These are phyloP conservation scores for Chrysaora quinquecirrha DNA, from an alignment of 30 jellyfish, hydroid and myxozoan genomes.

Conservation along the genomic window DNA sequence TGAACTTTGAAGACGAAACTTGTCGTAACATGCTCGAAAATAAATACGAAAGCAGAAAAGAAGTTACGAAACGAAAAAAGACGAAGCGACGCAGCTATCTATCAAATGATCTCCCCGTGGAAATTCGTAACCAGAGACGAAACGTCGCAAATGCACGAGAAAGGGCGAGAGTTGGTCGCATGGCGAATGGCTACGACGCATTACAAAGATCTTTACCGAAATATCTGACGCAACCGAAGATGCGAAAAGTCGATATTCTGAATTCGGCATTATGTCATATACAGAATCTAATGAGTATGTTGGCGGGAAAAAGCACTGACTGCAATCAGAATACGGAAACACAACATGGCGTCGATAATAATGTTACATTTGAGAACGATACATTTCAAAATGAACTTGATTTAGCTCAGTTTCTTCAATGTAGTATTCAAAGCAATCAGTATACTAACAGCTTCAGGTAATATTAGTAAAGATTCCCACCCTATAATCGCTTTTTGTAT, in stretches of 20 bases:
- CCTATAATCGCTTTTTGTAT: too few species aligned
- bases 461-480: too few species aligned
- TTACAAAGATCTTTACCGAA: conserved; percentile 56
- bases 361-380: neutral
- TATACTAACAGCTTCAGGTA: too few species aligned
- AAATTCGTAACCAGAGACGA: conserved; percentile 56
- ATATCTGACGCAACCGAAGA: conserved; percentile 39
- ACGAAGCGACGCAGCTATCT: conserved; percentile 52
- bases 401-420: neutral
- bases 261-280: conserved; percentile 69
- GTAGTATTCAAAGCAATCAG: too few species aligned
- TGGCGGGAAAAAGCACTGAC: conserved; percentile 9
- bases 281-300: conserved; percentile 42
- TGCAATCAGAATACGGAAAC: neutral
- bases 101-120: conserved; percentile 62
- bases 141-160: conserved; percentile 74
- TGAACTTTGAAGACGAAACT: conserved; percentile 45
- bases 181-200: conserved; percentile 71
- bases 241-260: conserved; percentile 68
- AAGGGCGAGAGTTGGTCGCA: conserved; percentile 69
- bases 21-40: neutral
- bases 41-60: neutral
- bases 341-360: neutral
- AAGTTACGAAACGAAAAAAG: conserved; percentile 10
- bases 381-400: neutral